A percentile compares a stretch with the other conserved stretches of the same genome.
These are phyloP conservation scores for Whitmania pigra DNA, from an alignment of 1,140 invertebrate genomes.

Conservation along the genomic window DNA sequence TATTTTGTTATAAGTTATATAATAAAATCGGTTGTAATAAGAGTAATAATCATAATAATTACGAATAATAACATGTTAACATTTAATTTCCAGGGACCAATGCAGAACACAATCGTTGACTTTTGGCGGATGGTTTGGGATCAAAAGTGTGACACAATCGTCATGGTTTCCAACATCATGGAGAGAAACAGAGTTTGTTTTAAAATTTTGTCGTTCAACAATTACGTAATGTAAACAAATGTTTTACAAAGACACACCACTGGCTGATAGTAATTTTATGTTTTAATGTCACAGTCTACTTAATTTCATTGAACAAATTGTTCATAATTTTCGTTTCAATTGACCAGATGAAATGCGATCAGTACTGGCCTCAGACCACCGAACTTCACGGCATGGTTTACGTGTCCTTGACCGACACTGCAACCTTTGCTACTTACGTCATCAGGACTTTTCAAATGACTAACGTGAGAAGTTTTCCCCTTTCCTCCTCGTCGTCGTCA, in stretches of 20 bases:
- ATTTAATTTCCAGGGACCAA: conserved; percentile 53
- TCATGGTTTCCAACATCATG: conserved; percentile 43
- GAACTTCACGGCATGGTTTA: conserved; percentile 89
- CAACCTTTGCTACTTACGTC: conserved; percentile 91
- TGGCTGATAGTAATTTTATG: conserved; percentile 60
- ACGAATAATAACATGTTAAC: too few relatives aligned
- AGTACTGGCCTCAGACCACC: conserved; percentile 87
- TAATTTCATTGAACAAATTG: too few relatives aligned
- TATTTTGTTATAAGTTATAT: too few relatives aligned
- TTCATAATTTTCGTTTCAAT: too few relatives aligned
- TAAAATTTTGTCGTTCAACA: not conserved
- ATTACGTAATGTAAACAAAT: conserved; percentile 57
- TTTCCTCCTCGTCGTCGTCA: not conserved
- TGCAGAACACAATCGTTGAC: conserved; percentile 42
- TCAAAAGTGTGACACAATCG: conserved; percentile 38
- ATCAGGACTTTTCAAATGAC: conserved; percentile 84
- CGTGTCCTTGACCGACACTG: conserved; percentile 66
- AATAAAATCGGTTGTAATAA: too few relatives aligned
- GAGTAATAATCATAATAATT: too few relatives aligned
- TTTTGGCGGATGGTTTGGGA: conserved; percentile 44
- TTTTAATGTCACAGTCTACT: too few relatives aligned
- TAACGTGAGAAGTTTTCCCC: not conserved
- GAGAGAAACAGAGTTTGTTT: conserved; percentile 41
- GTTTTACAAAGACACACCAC: conserved; percentile 57
- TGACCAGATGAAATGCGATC: conserved; percentile 60